Evolutionary conservation across 2,797 vertebrate species (phyloP).

Genomic region (Parambassis ranga): DNA sequence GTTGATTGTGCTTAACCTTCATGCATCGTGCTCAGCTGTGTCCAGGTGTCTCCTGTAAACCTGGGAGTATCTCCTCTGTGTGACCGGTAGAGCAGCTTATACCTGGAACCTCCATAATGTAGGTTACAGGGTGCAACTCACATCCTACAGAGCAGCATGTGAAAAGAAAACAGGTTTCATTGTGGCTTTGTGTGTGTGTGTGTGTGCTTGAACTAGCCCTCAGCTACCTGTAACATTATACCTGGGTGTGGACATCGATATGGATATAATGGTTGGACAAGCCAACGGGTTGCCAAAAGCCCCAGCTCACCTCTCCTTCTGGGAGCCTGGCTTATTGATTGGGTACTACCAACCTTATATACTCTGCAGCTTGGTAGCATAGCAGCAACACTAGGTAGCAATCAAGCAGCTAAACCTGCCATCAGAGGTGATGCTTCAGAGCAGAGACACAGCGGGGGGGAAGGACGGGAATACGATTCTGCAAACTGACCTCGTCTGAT

Average conservation of each 20-base stretch:
- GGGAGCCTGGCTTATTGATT: conserved; percentile 28
- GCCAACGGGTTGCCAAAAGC: neutral
- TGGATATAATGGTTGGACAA: conserved; percentile 15
- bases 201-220: neutral
- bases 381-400: neutral
- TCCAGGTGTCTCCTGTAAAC: conserved; percentile 3
- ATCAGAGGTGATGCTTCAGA: conserved; percentile 26
- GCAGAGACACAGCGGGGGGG: conserved; percentile 21
- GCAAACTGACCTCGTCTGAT: conserved; percentile 36
- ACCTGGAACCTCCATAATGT: conserved; percentile 1
- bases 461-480: neutral
- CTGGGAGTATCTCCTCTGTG: neutral
- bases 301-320: conserved; percentile 20
- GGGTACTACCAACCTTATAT: neutral
- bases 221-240: conserved; percentile 47
- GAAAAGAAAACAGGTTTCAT: conserved; percentile 6
- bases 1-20: conserved; percentile 37
- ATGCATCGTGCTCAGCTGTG: conserved; percentile 3
- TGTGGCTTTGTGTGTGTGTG: neutral
- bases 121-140: conserved; percentile 17
- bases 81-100: conserved; percentile 6
- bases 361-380: conserved; percentile 8
- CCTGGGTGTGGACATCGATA: conserved; percentile 26
- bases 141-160: conserved; percentile 1
- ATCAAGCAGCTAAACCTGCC: conserved; percentile 18